Evolutionary conservation across 1,140 invertebrate genomes (phyloP).

Genomic region (Bombus sylvicola): DNA sequence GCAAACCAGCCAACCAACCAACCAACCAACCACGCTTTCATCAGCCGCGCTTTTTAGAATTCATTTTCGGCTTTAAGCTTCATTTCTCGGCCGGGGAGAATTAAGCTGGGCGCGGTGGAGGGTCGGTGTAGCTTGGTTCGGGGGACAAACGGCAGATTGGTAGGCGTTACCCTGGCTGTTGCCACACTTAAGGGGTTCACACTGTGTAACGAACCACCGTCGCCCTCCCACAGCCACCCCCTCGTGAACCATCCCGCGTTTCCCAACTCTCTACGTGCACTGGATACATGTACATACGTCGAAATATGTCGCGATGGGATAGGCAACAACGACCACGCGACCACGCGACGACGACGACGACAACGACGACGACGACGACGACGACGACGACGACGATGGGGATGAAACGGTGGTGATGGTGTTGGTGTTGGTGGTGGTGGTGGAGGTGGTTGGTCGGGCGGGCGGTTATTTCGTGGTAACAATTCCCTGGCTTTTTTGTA

Average conservation of each 20-base stretch:
- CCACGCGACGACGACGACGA: not conserved
- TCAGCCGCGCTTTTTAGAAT: slow-evolving; percentile 77
- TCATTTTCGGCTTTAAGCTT: slow-evolving; percentile 79
- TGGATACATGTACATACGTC: not conserved
- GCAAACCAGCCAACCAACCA: not conserved
- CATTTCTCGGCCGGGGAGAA: slow-evolving; percentile 68
- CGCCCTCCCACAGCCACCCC: not conserved
- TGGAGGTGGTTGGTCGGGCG: not conserved
- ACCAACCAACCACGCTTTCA: slow-evolving; percentile 57
- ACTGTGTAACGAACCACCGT: slow-evolving; percentile 57
- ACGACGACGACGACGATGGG: not conserved
- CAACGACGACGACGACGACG: not conserved
- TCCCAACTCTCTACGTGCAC: not conserved
- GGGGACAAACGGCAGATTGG: slow-evolving; percentile 72
- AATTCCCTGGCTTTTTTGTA: slow-evolving; percentile 47
- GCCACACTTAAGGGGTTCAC: slow-evolving; percentile 62
- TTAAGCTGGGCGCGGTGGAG: slow-evolving; percentile 58
- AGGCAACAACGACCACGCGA: not conserved
- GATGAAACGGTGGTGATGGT: not conserved
- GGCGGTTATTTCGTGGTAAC: slow-evolving; percentile 41
- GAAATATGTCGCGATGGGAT: not conserved
- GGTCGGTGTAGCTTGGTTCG: slow-evolving; percentile 11
- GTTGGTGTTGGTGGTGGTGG: not conserved
- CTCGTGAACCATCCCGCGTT: not conserved
- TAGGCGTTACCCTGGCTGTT: slow-evolving; percentile 68